Evolutionary conservation across 1,140 invertebrate species (phyloP), one percentile per base, ranked within the genome.

Genomic region (Achatina immaculata): DNA sequence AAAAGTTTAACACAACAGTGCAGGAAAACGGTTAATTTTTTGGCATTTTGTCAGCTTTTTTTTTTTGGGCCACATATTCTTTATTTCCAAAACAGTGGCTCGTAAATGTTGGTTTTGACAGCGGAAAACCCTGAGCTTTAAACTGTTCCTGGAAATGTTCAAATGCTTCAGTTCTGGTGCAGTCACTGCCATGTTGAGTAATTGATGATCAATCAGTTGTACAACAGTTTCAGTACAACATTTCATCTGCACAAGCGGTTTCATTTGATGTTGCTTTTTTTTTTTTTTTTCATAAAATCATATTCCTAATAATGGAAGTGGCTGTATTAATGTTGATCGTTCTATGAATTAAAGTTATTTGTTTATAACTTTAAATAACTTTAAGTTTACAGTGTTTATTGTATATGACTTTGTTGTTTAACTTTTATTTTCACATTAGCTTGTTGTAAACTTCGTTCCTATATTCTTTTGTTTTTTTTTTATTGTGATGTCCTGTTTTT

Each of bases 61-160:
- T 31, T 14, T 62, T 62, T 62, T 34, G n/a, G 58, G 58, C 28
- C 68, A 69, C 36, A 7, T 42, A 19, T 9, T 69, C 38, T 21
- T 21, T 6, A 9, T 62, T 21, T 19, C 28, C 58, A 31, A 16
- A 62, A 62, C 31, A 62, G 58, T 28, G n/a, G 31, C 28, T 11
- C 7, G 7, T 48, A 48, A 48, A 31, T 31, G 38, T 69, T 48
- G 4, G 48, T 48, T 45, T 51, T 74, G 48, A 48, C 72, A 40
- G 4, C 28, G n/a, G 55, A 76, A 76, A 76, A 76, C 74, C 74
- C 74, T 76, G 74, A 65, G 55, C 55, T 45, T 73, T 73, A 73
- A 76, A 76, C 48, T 76, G 74, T 76, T 76, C 58, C 74, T 36
- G n/a, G 28, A 74, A 76, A 45, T 58, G 74, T 45, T 76, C 51